These are phyloP conservation scores for Anastrepha ludens DNA, from an alignment of 1,140 invertebrate species.

Conservation along the genomic window DNA sequence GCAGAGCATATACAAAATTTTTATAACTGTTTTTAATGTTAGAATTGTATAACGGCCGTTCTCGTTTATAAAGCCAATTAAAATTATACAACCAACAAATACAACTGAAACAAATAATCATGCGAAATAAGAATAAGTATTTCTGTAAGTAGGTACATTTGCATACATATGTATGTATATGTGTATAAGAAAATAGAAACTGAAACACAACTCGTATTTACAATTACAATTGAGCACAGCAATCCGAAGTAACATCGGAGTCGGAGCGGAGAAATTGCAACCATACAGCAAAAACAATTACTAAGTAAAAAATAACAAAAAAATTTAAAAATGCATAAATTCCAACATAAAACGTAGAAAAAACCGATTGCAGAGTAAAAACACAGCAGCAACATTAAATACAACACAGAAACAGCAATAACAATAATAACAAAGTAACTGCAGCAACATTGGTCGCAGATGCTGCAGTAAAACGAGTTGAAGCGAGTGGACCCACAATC, in stretches of 20 bases:
- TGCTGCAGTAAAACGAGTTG: constrained; percentile 18
- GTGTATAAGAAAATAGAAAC: not conserved
- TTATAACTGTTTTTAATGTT: too few species aligned
- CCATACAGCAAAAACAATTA: not conserved
- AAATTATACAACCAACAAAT: too few species aligned
- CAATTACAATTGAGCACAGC: constrained; percentile 44
- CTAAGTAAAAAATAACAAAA: not conserved
- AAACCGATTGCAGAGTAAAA: not conserved
- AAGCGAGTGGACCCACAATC: not conserved
- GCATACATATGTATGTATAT: not conserved
- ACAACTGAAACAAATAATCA: too few species aligned
- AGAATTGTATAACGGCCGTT: too few species aligned
- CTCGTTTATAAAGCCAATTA: too few species aligned
- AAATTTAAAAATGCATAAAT: not conserved
- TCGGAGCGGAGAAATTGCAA: not conserved
- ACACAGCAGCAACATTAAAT: not conserved
- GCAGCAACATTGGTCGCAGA: constrained; percentile 44
- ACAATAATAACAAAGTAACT: constrained; percentile 40
- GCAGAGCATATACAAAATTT: too few species aligned
- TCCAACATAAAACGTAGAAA: constrained; percentile 2
- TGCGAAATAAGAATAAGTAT: too few species aligned
- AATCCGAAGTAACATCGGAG: not conserved
- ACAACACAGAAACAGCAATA: constrained; percentile 38
- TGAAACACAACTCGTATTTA: constrained; percentile 32
- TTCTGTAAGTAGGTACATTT: not conserved